A percentile compares a stretch with the other conserved stretches of the same genome.
These are phyloP conservation scores for Isaurus tuberculatus DNA, from an alignment of 92 coral and sea anemone species.

Conservation along the genomic window DNA sequence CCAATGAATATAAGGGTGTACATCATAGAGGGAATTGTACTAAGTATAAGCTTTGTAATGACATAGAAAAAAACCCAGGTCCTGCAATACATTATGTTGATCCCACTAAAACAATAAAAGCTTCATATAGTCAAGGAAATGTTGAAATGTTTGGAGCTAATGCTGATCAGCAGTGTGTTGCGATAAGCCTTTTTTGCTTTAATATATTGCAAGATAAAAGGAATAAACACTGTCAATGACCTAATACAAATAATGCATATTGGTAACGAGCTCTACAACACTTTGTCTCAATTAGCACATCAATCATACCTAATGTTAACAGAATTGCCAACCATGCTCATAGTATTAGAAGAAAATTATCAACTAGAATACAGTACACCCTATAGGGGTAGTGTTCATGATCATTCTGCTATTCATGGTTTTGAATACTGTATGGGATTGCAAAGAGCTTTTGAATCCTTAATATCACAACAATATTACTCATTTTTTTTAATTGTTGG, in stretches of 20 bases:
- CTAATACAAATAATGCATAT: constrained; percentile 2
- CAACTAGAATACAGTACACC: constrained; percentile 43
- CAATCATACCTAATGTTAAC: constrained; percentile 47
- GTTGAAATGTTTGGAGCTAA: neutral
- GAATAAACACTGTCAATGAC: constrained; percentile 16
- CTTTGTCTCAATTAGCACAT: constrained; percentile 28
- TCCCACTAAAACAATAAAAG: neutral
- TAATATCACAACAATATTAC: constrained; percentile 40
- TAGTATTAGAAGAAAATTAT: constrained; percentile 34
- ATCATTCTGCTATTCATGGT: constrained; percentile 40
- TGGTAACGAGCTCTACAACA: constrained; percentile 40
- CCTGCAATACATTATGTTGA: neutral
- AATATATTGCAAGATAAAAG: neutral
- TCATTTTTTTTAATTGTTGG: constrained; percentile 51
- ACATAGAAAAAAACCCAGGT: neutral
- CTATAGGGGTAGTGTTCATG: constrained; percentile 51
- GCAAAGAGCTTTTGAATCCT: constrained; percentile 53
- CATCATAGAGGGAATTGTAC: neutral
- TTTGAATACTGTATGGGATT: constrained; percentile 43
- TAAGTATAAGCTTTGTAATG: neutral
- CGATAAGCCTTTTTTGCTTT: neutral
- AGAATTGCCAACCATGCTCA: constrained; percentile 42
- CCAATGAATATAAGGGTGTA: neutral
- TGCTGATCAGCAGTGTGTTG: neutral
- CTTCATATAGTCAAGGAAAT: neutral